Conservation (phyloP, 2,888 invertebrate species). For the Meandrusa payeni region DNA sequence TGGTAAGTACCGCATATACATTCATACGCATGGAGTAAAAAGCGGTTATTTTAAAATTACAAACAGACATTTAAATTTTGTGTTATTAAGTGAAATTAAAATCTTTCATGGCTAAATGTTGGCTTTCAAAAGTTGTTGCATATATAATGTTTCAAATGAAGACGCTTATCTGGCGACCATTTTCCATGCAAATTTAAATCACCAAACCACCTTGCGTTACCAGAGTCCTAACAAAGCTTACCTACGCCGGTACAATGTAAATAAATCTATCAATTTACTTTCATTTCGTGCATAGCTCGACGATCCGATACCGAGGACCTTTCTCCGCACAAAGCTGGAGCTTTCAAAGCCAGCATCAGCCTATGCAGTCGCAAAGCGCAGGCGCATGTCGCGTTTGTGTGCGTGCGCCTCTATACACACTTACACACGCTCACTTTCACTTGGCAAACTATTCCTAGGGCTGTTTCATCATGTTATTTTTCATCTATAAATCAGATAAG, state of each 20-base stretch:
- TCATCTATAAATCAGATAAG: neutral
- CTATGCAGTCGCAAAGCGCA: constrained; percentile 48
- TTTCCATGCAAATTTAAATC: too few relatives aligned
- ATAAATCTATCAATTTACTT: constrained; percentile 24
- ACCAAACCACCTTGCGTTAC: neutral
- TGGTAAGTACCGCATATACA: too few relatives aligned
- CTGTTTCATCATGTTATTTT: constrained; percentile 32
- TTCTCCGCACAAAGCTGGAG: constrained; percentile 27
- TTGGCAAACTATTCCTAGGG: constrained; percentile 68
- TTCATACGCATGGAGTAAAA: too few relatives aligned
- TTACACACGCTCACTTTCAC: constrained; percentile 71
- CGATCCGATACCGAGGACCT: constrained; percentile 23
- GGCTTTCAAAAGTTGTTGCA: too few relatives aligned
- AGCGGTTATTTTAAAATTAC: too few relatives aligned
- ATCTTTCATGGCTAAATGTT: too few relatives aligned
- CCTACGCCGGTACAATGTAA: constrained; percentile 1
- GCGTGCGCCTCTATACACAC: constrained; percentile 45
- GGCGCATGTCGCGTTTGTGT: constrained; percentile 32
- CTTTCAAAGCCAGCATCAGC: constrained; percentile 35
- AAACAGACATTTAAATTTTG: too few relatives aligned
- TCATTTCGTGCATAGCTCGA: constrained; percentile 20
- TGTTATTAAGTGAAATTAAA: too few relatives aligned
- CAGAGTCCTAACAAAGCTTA: constrained; percentile 1
- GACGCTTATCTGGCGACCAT: too few relatives aligned
- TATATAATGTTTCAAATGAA: too few relatives aligned